Evolutionary conservation across 2,888 invertebrate genomes (phyloP), one percentile per base, ranked within the genome.

Genomic region (Drosophila differens): DNA sequence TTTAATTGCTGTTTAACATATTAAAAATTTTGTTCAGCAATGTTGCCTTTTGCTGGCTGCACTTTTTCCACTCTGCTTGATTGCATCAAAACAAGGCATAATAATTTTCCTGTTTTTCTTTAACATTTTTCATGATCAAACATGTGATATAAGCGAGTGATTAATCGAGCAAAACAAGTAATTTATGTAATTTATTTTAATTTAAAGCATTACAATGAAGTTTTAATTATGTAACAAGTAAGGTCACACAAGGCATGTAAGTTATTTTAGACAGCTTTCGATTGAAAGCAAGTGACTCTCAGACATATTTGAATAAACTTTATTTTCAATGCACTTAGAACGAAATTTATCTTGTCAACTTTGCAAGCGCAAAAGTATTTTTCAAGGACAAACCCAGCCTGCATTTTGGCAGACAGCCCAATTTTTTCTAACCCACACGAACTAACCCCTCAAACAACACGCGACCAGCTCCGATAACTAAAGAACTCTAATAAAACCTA

Each of bases 1-100:
- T 85, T 86, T 82, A 82, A 82, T 84, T 84, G 82, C 81, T 85
- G 82, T 84, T 81, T 74, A 85, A 85, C 83, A 74, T 81, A 84
- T 84, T 84, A 84, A 76, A 84, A 77, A 83, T 83, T 84, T 85
- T 85, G 84, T 83, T 84, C 68, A 14, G 57, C 53, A 83, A 82
- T 83, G 84, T 73, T 69, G 60, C 19, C 37, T 53, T 25, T 64
- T 22, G 28, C n/a, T 32, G 58, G 47, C 60, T 55, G 47, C 79
- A 68, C 55, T 73, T 68, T 65, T 70, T 37, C 47, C 32, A 41
- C 16, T 4, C 49, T 39, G 51, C 35, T 39, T 12, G 79, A 79
- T 82, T 82, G 79, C 66, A 82, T 79, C 79, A 52, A 25, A 69
- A 74, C 79, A 57, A 58, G 79, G 49, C 74, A 47, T 64, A 61